Base-by-base conservation (phyloP, 92 coral and sea anemone species). In the Heliopora coerulea region DNA sequence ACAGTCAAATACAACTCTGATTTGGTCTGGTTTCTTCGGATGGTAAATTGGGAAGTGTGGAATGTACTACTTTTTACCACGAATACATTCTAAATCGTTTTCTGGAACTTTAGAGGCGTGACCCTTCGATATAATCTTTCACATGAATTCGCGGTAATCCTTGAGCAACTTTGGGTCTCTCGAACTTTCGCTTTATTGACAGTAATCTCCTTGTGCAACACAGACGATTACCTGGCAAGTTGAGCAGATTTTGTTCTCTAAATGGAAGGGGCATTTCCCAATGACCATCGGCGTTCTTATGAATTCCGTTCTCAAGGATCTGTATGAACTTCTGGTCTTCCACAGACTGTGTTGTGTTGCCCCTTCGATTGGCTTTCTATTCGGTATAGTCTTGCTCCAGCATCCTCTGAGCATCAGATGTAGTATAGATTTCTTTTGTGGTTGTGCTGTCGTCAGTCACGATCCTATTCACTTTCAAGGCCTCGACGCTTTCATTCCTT, bases 51-150 rank as follows among this genome's bases (percentile, higher is more conserved):
- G 63, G 33, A 83, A 83, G 57, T 78, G 83, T 5, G 83, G 87
- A 13, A 83, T 48, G 73, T 78, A 83, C 79, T 83, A 83, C 28
- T 78, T 83, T n/a, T 56, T 61, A 33, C 83, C 83, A 31, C 80
- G 54, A 19, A 25, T 32, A 28, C 80, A 68, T 33, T 63, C 61
- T 2, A 50, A 12, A 9, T 83, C 46, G 0, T 41, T 70, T n/a
- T 28, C 54, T 35, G 69, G 79, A 34, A 83, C 72, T 2, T 4
- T 79, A 49, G 80, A 78, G 39, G 87, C 85, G 33, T 86, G 87
- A 33, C 63, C 56, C 8, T 24, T 21, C 62, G 74, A 73, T 1
- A 79, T 58, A 18, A 76, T 26, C 35, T 57, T 80, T 60, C 83
- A 83, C 78, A 83, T 75, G 73, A 83, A 74, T 23, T 73, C 85